phyloP scores from a whole-genome alignment of 2,888 invertebrate species.

The Rhagonycha fulva region DNA sequence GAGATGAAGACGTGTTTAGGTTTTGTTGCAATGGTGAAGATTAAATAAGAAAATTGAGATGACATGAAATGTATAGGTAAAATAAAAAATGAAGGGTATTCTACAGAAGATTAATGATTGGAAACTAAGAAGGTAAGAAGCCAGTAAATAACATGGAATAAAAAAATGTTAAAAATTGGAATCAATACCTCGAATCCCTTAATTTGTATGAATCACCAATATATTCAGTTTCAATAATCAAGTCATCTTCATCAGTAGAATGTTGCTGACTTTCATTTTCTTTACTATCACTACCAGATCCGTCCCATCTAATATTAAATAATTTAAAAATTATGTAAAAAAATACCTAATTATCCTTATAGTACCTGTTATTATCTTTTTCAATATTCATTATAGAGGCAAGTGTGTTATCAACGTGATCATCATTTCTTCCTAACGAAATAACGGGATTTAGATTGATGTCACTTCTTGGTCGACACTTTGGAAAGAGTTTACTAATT shows the following conservation, averaged over 20 bases:
- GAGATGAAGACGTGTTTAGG: background rate
- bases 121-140: background rate
- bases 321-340: background rate
- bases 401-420: constrained; percentile 52
- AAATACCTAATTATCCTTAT: constrained; percentile 16
- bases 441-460: constrained; percentile 61
- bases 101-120: background rate
- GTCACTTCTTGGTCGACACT: constrained; percentile 77
- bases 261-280: constrained; percentile 51
- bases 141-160: background rate
- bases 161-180: background rate
- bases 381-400: constrained; percentile 59
- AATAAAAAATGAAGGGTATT: background rate
- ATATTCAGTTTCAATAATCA: constrained; percentile 57
- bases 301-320: constrained; percentile 49
- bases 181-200: constrained; percentile 70
- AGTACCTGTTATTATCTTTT: constrained; percentile 54
- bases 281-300: constrained; percentile 51
- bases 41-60: background rate
- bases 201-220: constrained; percentile 70
- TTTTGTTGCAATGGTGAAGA: background rate
- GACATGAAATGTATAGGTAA: background rate
- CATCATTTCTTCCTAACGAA: constrained; percentile 51
- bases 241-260: constrained; percentile 59
- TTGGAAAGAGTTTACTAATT: constrained; percentile 84